A percentile compares a stretch with the other conserved stretches of the same genome.
Conservation (phyloP, 2,113 vertebrate genomes). For the Ibidorhyncha struthersii region DNA sequence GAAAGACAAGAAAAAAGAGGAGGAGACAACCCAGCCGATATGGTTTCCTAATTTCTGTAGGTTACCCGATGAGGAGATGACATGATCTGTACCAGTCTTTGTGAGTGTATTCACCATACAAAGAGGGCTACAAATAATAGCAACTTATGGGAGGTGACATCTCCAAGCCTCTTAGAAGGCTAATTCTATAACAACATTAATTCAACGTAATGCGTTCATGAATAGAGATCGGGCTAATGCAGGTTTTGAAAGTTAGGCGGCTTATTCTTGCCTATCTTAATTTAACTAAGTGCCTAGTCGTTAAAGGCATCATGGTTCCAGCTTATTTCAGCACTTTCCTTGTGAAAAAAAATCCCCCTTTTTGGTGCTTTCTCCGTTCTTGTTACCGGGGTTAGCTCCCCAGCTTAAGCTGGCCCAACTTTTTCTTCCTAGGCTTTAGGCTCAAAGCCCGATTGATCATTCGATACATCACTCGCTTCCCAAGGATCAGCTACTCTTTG, state of each 20-base stretch:
- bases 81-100: background rate
- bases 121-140: background rate
- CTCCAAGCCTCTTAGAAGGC: constrained; percentile 62
- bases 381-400: background rate
- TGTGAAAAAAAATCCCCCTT: background rate
- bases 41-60: background rate
- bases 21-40: background rate
- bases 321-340: background rate
- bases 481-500: no score
- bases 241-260: constrained; percentile 31
- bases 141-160: constrained; percentile 25
- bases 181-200: constrained; percentile 57
- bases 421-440: background rate
- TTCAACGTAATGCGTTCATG: constrained; percentile 48
- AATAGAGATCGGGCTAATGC: constrained; percentile 55
- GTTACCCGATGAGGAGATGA: background rate
- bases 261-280: constrained; percentile 62
- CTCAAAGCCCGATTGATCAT: background rate
- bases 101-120: background rate
- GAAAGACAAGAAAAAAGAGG: background rate
- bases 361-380: background rate
- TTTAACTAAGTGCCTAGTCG: constrained; percentile 21
- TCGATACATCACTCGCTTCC: background rate
- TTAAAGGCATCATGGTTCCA: background rate
- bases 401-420: background rate